A percentile compares a stretch with the other conserved stretches of the same genome.
Conservation (phyloP, 2,888 invertebrate species). For the Dynastes tityus region DNA sequence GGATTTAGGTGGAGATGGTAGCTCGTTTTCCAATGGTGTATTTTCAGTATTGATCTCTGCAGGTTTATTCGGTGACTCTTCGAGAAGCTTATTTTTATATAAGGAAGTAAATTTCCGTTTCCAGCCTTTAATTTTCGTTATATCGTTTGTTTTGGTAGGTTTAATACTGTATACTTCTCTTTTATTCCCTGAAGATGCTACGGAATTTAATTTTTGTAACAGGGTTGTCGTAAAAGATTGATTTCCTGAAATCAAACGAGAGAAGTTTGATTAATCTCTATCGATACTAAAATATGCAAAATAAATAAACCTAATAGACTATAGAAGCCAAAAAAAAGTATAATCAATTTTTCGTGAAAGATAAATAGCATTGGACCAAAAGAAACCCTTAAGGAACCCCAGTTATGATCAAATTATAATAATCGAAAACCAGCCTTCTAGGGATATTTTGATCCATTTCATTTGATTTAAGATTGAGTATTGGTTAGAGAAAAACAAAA, state of each 20-base stretch:
- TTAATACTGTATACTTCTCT: slow-evolving; percentile 55
- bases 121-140: slow-evolving; percentile 69
- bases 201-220: background rate
- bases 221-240: slow-evolving; percentile 19
- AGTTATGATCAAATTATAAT: too few species aligned
- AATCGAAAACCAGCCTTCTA: too few species aligned
- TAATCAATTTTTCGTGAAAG: background rate
- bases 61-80: background rate
- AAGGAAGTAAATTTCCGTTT: slow-evolving; percentile 54
- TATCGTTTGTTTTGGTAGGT: slow-evolving; percentile 67
- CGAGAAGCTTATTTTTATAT: slow-evolving; percentile 20
- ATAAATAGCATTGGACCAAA: background rate
- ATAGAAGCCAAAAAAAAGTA: background rate
- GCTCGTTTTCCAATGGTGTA: background rate
- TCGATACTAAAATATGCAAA: too few species aligned
- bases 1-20: background rate
- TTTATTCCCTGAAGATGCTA: slow-evolving; percentile 45
- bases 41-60: background rate
- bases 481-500: too few species aligned
- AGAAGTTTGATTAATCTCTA: too few species aligned
- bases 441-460: too few species aligned
- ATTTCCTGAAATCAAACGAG: slow-evolving; percentile 14
- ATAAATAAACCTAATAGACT: too few species aligned
- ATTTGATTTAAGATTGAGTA: too few species aligned
- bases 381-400: too few species aligned